phyloP scores from a whole-genome alignment of 2,888 invertebrate genomes.

The Melanostoma scalare region DNA sequence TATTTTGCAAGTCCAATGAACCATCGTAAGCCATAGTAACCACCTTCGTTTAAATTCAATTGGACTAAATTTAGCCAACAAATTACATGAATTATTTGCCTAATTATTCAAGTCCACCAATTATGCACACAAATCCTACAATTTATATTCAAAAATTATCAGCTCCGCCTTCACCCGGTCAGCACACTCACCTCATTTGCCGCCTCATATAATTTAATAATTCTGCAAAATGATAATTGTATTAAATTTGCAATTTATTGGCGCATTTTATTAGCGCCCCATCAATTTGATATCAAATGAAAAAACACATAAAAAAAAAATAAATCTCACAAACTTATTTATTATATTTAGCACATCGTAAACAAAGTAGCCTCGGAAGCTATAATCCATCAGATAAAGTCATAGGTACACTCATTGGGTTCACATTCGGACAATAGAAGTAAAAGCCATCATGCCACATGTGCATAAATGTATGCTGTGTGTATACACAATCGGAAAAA shows the following conservation, averaged over 20 bases:
- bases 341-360: constrained; percentile 66
- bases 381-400: constrained; percentile 65
- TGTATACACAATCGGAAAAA: constrained; percentile 14
- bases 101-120: not conserved
- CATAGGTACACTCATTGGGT: constrained; percentile 1
- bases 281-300: constrained; percentile 39
- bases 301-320: constrained; percentile 3
- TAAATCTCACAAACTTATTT: constrained; percentile 36
- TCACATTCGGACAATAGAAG: constrained; percentile 3
- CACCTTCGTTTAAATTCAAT: too few species aligned
- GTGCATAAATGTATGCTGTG: too few species aligned
- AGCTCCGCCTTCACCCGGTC: not conserved
- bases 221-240: constrained; percentile 27
- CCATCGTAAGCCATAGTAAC: too few species aligned
- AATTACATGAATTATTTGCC: not conserved
- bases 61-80: too few species aligned
- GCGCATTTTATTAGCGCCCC: constrained; percentile 27
- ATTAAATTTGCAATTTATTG: constrained; percentile 44
- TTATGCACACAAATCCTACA: not conserved
- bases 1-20: too few species aligned
- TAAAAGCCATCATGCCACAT: constrained; percentile 1
- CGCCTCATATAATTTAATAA: constrained; percentile 25
- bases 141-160: constrained; percentile 6
- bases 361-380: constrained; percentile 23
- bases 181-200: too few species aligned